Conservation (phyloP, 2,797 vertebrate species). For the Alca torda region DNA sequence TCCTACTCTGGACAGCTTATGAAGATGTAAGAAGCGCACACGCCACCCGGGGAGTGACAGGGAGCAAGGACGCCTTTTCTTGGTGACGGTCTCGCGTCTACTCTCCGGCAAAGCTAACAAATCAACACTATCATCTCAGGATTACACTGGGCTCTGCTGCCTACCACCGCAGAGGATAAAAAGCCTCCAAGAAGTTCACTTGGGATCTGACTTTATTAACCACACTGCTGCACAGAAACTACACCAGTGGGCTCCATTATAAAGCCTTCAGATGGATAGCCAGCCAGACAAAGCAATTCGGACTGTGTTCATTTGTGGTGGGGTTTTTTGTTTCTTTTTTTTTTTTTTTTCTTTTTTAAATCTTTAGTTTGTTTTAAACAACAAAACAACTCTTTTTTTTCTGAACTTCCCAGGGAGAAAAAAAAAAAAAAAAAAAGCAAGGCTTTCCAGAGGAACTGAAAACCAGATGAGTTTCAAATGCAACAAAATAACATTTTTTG, state of each 20-base stretch:
- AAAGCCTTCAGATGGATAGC: background rate
- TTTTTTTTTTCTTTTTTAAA: background rate
- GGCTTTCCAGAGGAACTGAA: background rate
- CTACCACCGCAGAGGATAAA: background rate
- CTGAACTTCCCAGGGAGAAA: background rate
- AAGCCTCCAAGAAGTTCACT: slow-evolving; percentile 15
- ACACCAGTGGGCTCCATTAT: slow-evolving; percentile 11
- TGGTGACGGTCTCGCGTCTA: background rate
- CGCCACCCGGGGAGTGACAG: background rate
- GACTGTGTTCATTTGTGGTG: background rate
- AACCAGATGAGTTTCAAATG: background rate
- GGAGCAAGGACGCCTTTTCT: background rate
- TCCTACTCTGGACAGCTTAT: background rate
- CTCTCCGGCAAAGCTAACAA: slow-evolving; percentile 2
- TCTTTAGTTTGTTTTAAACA: too few species aligned
- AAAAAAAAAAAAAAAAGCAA: rapidly evolving
- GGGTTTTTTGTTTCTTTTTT: background rate
- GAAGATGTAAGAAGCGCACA: background rate
- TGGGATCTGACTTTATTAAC: slow-evolving; percentile 43
- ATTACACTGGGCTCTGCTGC: slow-evolving; percentile 8
- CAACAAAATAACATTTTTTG: background rate
- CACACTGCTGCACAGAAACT: slow-evolving; percentile 1
- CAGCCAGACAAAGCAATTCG: background rate
- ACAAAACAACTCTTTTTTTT: background rate
- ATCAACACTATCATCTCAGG: slow-evolving; percentile 25